Percentiles rank a stretch among this genome's conserved stretches.
These are phyloP conservation scores for Caenorhabditis elegans DNA, from an alignment of 1,140 invertebrate species.

Conservation along the genomic window DNA sequence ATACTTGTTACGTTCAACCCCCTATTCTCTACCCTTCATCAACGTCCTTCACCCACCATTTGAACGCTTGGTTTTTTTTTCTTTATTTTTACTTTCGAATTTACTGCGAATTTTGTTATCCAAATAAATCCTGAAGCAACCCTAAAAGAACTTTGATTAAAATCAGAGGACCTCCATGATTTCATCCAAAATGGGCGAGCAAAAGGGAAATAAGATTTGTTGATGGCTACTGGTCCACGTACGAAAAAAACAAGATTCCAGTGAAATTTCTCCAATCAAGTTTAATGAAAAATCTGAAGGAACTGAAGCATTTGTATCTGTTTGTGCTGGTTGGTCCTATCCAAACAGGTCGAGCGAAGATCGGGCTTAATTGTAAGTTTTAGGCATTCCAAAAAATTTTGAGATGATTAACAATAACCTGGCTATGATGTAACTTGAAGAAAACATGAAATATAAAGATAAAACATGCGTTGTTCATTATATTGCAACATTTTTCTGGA, in stretches of 20 bases:
- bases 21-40: not conserved
- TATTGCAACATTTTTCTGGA: no score
- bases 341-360: no score
- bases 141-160: not conserved
- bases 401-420: no score
- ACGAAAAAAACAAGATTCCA: no score
- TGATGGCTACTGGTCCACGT: not conserved
- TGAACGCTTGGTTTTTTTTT: not conserved
- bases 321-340: no score
- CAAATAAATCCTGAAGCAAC: not conserved
- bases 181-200: not conserved
- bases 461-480: no score
- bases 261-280: no score
- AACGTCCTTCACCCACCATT: not conserved
- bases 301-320: not conserved
- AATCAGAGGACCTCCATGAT: not conserved
- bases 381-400: no score
- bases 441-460: no score
- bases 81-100: not conserved
- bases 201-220: not conserved
- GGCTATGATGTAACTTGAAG: no score
- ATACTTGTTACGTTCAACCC: constrained; percentile 2
- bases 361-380: no score
- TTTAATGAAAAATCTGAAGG: not conserved
- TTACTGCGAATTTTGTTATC: not conserved